phyloP scores from a whole-genome alignment of 2,888 invertebrate genomes.

The Scaptomyza parva region DNA sequence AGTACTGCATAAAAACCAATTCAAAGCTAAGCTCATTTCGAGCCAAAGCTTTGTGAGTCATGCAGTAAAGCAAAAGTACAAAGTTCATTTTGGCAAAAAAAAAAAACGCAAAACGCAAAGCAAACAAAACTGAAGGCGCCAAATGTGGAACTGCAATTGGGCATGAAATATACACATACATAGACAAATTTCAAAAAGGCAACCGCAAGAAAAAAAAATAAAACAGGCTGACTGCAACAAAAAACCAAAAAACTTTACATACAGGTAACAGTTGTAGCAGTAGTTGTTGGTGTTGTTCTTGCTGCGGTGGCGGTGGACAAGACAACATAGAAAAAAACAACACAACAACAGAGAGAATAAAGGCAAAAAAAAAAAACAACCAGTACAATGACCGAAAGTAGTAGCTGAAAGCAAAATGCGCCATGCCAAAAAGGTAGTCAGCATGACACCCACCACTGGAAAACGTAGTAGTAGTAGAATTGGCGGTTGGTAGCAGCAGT shows the following conservation, averaged over 20 bases:
- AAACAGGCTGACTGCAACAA: constrained; percentile 23
- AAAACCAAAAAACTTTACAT: constrained; percentile 8
- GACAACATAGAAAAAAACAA: constrained; percentile 35
- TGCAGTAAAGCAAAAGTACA: constrained; percentile 49
- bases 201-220: constrained; percentile 21
- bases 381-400: constrained; percentile 75
- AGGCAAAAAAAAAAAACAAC: constrained; percentile 18
- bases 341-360: constrained; percentile 24
- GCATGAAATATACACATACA: constrained; percentile 19
- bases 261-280: constrained; percentile 16
- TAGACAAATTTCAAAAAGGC: constrained; percentile 7
- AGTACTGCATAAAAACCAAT: constrained; percentile 2
- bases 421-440: constrained; percentile 36
- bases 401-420: constrained; percentile 48
- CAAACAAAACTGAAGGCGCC: constrained; percentile 58
- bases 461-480: constrained; percentile 58
- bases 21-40: constrained; percentile 23
- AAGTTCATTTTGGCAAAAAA: constrained; percentile 59
- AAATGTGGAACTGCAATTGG: constrained; percentile 56
- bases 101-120: constrained; percentile 24
- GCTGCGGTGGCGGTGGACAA: constrained; percentile 38
- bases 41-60: constrained; percentile 54
- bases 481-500: constrained; percentile 32
- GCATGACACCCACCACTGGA: constrained; percentile 44
- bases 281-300: constrained; percentile 30